Conservation (phyloP, 2,888 invertebrate species). For the Sceliomorpha sp. region DNA sequence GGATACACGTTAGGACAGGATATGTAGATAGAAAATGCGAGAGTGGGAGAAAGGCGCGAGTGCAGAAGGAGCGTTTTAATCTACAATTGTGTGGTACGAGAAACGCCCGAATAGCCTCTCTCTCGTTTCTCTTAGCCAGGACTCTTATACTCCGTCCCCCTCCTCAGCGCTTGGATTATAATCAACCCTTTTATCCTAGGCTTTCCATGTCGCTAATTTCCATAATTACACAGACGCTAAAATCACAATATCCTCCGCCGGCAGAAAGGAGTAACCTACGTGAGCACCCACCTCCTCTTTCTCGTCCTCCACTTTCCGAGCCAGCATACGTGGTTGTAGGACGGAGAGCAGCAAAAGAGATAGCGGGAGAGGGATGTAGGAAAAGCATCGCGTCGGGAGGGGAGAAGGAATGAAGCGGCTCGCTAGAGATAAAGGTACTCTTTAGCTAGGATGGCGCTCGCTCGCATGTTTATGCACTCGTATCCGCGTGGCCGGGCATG, state of each 20-base stretch:
- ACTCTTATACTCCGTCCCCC: constrained; percentile 61
- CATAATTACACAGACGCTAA: constrained; percentile 81
- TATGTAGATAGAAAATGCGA: constrained; percentile 58
- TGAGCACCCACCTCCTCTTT: constrained; percentile 68
- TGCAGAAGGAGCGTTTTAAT: constrained; percentile 79
- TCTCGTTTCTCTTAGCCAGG: constrained; percentile 54
- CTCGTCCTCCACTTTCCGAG: constrained; percentile 57
- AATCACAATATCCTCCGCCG: constrained; percentile 80
- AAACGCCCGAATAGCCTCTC: constrained; percentile 58
- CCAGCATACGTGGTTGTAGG: constrained; percentile 58
- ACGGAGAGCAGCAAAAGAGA: constrained; percentile 51
- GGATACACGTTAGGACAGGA: constrained; percentile 63
- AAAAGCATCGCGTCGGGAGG: constrained; percentile 53
- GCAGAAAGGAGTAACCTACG: constrained; percentile 79
- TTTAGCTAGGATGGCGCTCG: constrained; percentile 76
- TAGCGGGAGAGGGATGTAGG: constrained; percentile 48
- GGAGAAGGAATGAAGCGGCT: constrained; percentile 68
- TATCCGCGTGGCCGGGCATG: constrained; percentile 78
- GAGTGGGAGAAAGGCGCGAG: constrained; percentile 72
- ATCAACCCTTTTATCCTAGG: constrained; percentile 81
- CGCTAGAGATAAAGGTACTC: constrained; percentile 78
- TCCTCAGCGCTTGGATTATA: constrained; percentile 77
- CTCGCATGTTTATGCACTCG: constrained; percentile 80
- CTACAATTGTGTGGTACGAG: constrained; percentile 74
- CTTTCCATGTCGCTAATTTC: constrained; percentile 81